Evolutionary conservation across 2,113 vertebrate species (phyloP).

Genomic region (Serinus canaria): DNA sequence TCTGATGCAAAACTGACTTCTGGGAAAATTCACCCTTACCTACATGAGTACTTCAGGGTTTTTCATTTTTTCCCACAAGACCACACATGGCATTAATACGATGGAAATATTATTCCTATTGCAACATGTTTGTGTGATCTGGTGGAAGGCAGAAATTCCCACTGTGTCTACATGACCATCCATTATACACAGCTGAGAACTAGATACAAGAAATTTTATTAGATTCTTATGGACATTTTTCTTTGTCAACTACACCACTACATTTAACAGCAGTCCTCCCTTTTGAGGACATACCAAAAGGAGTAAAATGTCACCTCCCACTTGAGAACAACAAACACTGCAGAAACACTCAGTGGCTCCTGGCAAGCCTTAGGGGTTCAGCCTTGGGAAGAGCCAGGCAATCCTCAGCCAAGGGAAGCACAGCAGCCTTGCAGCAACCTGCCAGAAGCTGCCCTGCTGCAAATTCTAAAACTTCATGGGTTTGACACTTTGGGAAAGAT

Average conservation of each 20-base stretch:
- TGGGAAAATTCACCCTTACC: not conserved
- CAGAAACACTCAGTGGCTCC: not conserved
- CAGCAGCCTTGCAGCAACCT: not conserved
- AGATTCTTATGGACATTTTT: not conserved
- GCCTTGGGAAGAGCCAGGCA: not conserved
- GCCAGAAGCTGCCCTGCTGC: not conserved
- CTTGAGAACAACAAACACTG: not conserved
- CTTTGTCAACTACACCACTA: not conserved
- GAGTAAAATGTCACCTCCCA: not conserved
- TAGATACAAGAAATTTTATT: not conserved
- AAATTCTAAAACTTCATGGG: not conserved
- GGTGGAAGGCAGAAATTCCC: not conserved
- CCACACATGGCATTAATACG: not conserved
- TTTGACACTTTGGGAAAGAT: not conserved
- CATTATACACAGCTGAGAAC: rapidly evolving
- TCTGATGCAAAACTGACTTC: not conserved
- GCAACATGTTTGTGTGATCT: not conserved
- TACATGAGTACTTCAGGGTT: not conserved
- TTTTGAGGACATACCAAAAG: not conserved
- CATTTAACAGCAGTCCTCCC: not conserved
- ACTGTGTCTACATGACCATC: too few species aligned
- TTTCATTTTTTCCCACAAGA: not conserved
- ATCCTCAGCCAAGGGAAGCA: not conserved
- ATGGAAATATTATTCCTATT: not conserved
- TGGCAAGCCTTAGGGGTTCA: not conserved